phyloP scores from a whole-genome alignment of 2,888 invertebrate species.

The Aplocera efformata region DNA sequence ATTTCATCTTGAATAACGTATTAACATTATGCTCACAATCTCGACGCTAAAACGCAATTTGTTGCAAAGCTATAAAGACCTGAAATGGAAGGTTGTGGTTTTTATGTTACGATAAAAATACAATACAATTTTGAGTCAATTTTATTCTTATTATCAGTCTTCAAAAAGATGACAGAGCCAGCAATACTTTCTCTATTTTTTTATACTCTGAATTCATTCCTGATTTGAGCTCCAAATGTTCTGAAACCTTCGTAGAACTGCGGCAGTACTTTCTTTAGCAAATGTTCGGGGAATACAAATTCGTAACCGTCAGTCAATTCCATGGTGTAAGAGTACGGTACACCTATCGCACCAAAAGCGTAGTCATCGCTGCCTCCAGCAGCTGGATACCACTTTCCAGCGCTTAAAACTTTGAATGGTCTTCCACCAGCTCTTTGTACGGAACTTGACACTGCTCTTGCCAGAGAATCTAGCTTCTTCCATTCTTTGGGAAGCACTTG shows the following conservation, averaged over 20 bases:
- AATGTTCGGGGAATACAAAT: conserved; percentile 83
- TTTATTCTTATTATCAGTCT: conserved; percentile 10
- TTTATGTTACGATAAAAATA: conserved; percentile 8
- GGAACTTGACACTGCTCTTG: conserved; percentile 56
- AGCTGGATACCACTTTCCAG: conserved; percentile 80
- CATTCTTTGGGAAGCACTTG: conserved; percentile 69
- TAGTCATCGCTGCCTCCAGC: conserved; percentile 84
- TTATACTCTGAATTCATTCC: conserved; percentile 43
- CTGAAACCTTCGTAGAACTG: conserved; percentile 65
- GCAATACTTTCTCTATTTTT: neutral
- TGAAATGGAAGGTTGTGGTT: neutral
- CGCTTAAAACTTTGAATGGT: conserved; percentile 68
- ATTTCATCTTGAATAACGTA: conserved; percentile 47
- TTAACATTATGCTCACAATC: conserved; percentile 1
- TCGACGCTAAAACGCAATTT: neutral
- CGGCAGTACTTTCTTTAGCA: conserved; percentile 48
- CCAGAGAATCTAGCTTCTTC: conserved; percentile 65
- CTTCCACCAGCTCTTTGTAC: conserved; percentile 64
- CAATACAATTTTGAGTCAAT: neutral
- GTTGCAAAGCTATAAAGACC: conserved; percentile 8
- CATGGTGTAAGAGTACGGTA: conserved; percentile 81
- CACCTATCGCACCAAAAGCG: conserved; percentile 74
- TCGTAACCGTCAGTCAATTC: conserved; percentile 81
- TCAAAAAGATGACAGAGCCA: neutral
- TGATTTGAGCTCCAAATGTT: conserved; percentile 51